Base-by-base conservation (phyloP, 2,113 vertebrate genomes). In the Maccullochella peelii region DNA sequence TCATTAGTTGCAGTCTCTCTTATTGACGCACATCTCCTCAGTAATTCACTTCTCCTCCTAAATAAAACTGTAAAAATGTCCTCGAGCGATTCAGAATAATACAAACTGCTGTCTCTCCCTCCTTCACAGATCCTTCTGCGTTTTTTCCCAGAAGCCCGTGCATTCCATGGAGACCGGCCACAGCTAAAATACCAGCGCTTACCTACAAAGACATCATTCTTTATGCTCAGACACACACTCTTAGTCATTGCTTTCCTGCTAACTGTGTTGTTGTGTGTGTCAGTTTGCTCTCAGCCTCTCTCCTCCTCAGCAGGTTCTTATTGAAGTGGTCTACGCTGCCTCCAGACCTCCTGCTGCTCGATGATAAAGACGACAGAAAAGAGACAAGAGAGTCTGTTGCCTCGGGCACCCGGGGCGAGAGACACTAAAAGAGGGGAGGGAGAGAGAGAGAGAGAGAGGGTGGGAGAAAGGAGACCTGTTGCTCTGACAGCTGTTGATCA, bases 161-260 rank as follows among this genome's bases (percentile, higher is more conserved):
- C 86, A 71, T 73, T 84, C 92, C 89, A 82, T 80, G 87, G 88
- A 90, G 80, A 92, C 82, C 1, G 33, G 27, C 82, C 73, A 44
- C 84, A 2, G 79, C 69, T 76, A 77, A 86, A 91, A 87, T 75
- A 84, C 85, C 86, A 80, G 52, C 16, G 30, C 65, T 80, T 42
- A 90, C 92, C 90, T 87, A 91, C 90, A 87, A 90, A 91, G 88
- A 83, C 90, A 86, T 89, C 84, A 86, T 86, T 91, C 88, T 85
- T 77, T 4, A 27, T 16, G 1, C 70, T 1, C 49, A 54, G 49
- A 54, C 49, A 70, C 50, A 71, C 68, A 23, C 57, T 33, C 38
- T 23, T 3, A 65, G 25, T 9, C 69, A 42, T 6, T 73, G 74
- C 72, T 65, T 52, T 81, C 80, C 65, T 42, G 73, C 84, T 55